Percentiles rank a stretch among this genome's conserved stretches.
Evolutionary conservation across 2,113 vertebrate species (phyloP).

Genomic region (Chaetodon trifascialis): DNA sequence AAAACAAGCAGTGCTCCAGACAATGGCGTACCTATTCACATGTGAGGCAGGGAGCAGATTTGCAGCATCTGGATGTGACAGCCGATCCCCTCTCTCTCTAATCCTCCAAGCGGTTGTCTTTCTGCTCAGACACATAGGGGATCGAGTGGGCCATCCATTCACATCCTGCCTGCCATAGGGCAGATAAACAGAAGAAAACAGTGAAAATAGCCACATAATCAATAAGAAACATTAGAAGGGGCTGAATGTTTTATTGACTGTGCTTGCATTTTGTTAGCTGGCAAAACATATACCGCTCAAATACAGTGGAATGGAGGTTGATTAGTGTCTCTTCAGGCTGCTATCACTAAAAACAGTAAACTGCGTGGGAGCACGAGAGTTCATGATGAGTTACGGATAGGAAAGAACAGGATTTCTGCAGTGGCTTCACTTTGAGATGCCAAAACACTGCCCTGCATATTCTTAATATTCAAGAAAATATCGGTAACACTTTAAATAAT

Average conservation of each 20-base stretch:
- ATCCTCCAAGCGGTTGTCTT: slow-evolving; percentile 67
- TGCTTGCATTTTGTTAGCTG: slow-evolving; percentile 9
- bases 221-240: slow-evolving; percentile 34
- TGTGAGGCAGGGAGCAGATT: slow-evolving; percentile 69
- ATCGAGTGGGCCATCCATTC: slow-evolving; percentile 68
- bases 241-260: slow-evolving; percentile 15
- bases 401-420: no score
- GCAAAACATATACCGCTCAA: slow-evolving; percentile 11
- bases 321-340: slow-evolving; percentile 11
- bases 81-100: slow-evolving; percentile 65
- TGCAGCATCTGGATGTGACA: slow-evolving; percentile 73
- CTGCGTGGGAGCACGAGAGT: not conserved
- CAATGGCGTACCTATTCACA: slow-evolving; percentile 74
- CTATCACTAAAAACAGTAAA: slow-evolving; percentile 4
- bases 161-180: slow-evolving; percentile 63
- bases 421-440: no score
- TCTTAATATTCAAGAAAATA: no score
- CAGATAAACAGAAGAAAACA: slow-evolving; percentile 63
- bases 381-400: slow-evolving; percentile 11
- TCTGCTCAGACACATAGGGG: slow-evolving; percentile 62
- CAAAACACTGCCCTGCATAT: no score
- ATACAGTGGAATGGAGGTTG: slow-evolving; percentile 24
- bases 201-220: slow-evolving; percentile 38
- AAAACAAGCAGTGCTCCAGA: slow-evolving; percentile 69
- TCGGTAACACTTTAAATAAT: no score